Evolutionary conservation across 2,888 invertebrate genomes (phyloP), one percentile per base, ranked within the genome.

Genomic region (Antheraea yamamai): DNA sequence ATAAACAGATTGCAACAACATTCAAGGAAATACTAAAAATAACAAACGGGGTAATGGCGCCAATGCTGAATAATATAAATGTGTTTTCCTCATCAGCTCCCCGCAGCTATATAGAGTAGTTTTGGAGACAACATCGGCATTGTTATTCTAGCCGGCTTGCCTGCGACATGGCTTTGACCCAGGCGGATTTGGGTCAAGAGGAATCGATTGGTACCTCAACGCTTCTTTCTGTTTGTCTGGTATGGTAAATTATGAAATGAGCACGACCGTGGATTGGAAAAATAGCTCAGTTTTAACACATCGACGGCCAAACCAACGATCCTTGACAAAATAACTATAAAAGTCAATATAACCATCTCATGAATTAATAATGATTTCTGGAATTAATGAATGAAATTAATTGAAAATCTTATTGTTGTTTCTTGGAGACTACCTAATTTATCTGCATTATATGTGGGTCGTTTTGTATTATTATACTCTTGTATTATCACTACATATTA

Each of bases 161-260:
- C 82, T 79, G 85, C 82, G 87, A 88, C 91, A 87, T 87, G 93
- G 89, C 92, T 92, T 94, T 92, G 92, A 93, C 93, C 93, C 80
- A 79, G 74, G 52, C 81, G 82, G 83, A 92, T 90, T 90, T 91
- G 81, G 92, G 93, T 93, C 93, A 93, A 92, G 92, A 89, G 88
- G 90, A 89, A 92, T 92, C 92, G 92, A 93, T 93, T 85, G 87
- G 84, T 83, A 83, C 83, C 76, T 77, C 76, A 75, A 76, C 30
- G 72, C 66, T 20, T 73, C 73, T 68, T 26, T 58, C 75, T 70
- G 73, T 73, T 73, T 75, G 73, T 76, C 75, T 75, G 76, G 75
- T 78, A 73, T 72, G 73, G 78, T 80, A 77, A 80, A 81, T 78
- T 79, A 79, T 79, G 76, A 78, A 82, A 74, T 72, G 64, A 26